phyloP scores from a whole-genome alignment of 2,888 invertebrate species.

The Philopedon plagiatum region DNA sequence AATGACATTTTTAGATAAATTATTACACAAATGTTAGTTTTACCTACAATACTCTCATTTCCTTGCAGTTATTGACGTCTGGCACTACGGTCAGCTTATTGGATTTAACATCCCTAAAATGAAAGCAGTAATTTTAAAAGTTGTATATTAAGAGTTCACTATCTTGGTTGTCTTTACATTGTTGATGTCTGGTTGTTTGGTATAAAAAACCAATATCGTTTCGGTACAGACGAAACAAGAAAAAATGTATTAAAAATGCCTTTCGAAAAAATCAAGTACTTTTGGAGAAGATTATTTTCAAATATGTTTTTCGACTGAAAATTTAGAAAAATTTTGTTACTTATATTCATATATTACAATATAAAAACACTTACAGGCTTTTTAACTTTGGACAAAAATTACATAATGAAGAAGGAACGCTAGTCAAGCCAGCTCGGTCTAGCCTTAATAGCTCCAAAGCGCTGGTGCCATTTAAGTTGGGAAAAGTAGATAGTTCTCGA shows the following conservation, averaged over 20 bases:
- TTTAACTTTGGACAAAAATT: constrained; percentile 83
- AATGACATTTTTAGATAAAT: constrained; percentile 43
- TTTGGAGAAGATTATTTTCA: too few relatives aligned
- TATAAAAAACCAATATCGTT: too few relatives aligned
- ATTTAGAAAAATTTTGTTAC: too few relatives aligned
- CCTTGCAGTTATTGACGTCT: constrained; percentile 82
- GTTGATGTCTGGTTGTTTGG: too few relatives aligned
- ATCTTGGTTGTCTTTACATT: too few relatives aligned
- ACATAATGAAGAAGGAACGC: constrained; percentile 84
- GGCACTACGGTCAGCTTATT: constrained; percentile 85
- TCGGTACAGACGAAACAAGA: too few relatives aligned
- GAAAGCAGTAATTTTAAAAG: constrained; percentile 2
- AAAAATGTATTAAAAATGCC: too few relatives aligned
- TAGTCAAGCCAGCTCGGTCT: constrained; percentile 84
- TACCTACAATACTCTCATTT: constrained; percentile 90
- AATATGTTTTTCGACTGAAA: too few relatives aligned
- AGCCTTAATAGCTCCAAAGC: constrained; percentile 86
- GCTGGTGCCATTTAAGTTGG: constrained; percentile 84
- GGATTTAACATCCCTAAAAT: constrained; percentile 86
- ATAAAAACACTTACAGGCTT: constrained; percentile 81
- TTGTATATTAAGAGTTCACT: neutral
- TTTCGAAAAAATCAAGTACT: too few relatives aligned
- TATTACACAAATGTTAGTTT: constrained; percentile 28
- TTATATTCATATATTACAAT: too few relatives aligned
- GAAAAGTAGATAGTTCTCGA: constrained; percentile 83